Evolutionary conservation across 2,113 vertebrate genomes (phyloP).

Genomic region (Triplophysa siluroides): DNA sequence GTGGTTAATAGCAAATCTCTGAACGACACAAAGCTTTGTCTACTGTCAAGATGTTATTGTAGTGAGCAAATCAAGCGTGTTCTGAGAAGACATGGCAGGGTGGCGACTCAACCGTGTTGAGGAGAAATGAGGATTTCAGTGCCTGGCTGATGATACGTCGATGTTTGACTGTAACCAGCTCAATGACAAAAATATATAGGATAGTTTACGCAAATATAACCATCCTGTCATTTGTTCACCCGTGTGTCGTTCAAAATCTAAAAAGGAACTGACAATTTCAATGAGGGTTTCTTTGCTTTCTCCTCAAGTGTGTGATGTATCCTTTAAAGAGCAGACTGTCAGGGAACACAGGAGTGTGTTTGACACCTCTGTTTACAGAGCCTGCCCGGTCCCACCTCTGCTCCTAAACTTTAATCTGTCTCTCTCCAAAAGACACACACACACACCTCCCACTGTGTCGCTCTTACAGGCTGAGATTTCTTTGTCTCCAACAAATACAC

Average conservation of each 20-base stretch:
- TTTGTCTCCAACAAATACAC: background rate
- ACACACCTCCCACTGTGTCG: background rate
- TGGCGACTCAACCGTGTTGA: constrained; percentile 35
- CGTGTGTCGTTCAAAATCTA: background rate
- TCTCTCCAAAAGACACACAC: background rate
- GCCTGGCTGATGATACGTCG: constrained; percentile 6
- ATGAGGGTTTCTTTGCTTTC: background rate
- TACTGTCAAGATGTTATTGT: constrained; percentile 28
- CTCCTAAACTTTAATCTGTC: background rate
- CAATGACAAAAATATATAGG: background rate
- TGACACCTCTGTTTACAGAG: background rate
- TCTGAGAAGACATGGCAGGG: constrained; percentile 8
- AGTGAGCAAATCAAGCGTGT: constrained; percentile 34
- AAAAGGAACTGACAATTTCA: no score
- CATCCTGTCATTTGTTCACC: background rate
- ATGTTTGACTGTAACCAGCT: constrained; percentile 14
- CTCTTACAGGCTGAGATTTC: background rate
- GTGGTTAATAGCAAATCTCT: background rate
- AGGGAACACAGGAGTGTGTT: no score
- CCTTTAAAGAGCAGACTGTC: background rate
- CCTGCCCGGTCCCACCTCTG: background rate
- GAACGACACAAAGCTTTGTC: background rate
- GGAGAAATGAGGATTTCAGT: constrained; percentile 24
- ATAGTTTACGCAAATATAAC: background rate
- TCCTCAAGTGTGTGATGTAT: background rate